Evolutionary conservation across 2,888 invertebrate species (phyloP), one percentile per base, ranked within the genome.

Genomic region (Cantharis nigra): DNA sequence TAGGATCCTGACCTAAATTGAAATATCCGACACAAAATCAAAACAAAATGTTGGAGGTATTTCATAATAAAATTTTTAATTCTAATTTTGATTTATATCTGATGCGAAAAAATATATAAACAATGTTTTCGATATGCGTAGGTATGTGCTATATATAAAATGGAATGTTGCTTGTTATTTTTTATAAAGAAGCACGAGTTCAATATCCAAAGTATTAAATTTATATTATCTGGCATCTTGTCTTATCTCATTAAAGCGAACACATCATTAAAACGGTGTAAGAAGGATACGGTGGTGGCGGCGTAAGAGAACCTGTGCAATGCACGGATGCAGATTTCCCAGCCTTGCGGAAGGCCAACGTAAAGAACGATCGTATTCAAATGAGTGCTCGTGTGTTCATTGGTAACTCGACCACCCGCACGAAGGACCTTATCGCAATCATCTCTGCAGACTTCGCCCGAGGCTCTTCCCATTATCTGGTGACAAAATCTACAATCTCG

Each of bases 401-500:
- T 80, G 78, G 71, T 62, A 76, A 76, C 16, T 64, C 86, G 87
- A 87, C 87, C 87, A 87, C 88, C 88, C 88, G 86, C 85, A 82
- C 82, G 85, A 84, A 81, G 81, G 79, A 81, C 81, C 85, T 87
- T 87, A 87, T 87, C 87, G 83, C 78, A 79, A 82, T 83, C 85
- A 87, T 87, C 86, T 85, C 86, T 82, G 82, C 84, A 84, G 82
- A 84, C 80, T 81, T 83, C 83, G 79, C 82, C 80, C 77, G 83
- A 80, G 83, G 83, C 80, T 80, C 83, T 76, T 71, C 69, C 79
- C 76, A 79, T 84, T 88, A 88, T 89, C 89, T 89, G 89, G 89
- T 88, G 89, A 89, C 89, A 88, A 89, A 85, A 89, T 89, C 89
- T 87, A 82, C 87, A 86, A 87, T 88, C 88, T 88, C 26, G 87